Percentiles rank a stretch among this genome's conserved stretches.
Evolutionary conservation across 2,797 vertebrate genomes (phyloP).

Genomic region (Eulemur albifrons): DNA sequence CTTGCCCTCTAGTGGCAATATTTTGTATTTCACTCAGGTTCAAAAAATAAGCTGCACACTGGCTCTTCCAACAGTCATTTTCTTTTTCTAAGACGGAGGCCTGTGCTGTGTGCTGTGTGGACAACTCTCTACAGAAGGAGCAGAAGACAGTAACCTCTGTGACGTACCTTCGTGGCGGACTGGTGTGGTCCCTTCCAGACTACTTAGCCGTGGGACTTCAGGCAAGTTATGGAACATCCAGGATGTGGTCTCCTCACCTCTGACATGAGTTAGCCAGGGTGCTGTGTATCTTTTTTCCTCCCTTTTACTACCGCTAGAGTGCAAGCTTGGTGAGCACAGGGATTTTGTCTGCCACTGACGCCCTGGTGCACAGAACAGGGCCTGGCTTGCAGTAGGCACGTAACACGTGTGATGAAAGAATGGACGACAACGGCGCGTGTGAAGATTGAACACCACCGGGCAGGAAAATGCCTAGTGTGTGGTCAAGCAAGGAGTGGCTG

Average conservation of each 20-base stretch:
- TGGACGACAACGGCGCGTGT: rapidly evolving
- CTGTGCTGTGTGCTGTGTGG: no score
- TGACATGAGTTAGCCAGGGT: background rate
- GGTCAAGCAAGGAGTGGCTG: background rate
- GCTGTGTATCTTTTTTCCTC: background rate
- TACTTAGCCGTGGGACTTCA: background rate
- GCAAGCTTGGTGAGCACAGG: background rate
- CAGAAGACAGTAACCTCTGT: background rate
- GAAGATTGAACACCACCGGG: background rate
- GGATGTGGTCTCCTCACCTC: background rate
- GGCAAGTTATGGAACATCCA: background rate
- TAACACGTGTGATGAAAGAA: background rate
- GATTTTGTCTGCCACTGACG: background rate
- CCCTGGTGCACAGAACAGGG: background rate
- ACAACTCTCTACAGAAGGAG: background rate
- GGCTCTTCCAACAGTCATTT: background rate
- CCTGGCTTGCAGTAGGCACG: no score
- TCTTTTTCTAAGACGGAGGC: background rate
- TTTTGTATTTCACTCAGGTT: slow-evolving; percentile 37
- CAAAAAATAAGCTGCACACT: background rate
- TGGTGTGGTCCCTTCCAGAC: background rate
- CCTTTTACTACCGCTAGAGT: background rate
- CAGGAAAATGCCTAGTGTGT: background rate
- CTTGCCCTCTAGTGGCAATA: slow-evolving; percentile 65
- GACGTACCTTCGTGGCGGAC: background rate